Conservation (phyloP, 1,140 invertebrate genomes). For the Pseudomyrmex flavicornis region DNA sequence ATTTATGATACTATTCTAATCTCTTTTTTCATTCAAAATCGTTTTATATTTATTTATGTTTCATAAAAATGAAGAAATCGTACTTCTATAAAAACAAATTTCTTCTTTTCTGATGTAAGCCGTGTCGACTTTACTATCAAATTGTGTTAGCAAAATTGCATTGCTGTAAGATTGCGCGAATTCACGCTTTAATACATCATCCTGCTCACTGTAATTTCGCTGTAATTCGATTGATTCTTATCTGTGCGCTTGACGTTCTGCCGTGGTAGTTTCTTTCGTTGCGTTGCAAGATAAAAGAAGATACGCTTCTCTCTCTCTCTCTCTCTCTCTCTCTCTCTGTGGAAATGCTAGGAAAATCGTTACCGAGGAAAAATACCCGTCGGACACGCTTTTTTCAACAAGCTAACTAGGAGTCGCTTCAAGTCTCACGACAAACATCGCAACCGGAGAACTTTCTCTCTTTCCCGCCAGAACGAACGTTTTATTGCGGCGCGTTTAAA, state of each 20-base stretch:
- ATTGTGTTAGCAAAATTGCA: constrained; percentile 30
- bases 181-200: constrained; percentile 38
- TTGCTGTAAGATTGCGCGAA: constrained; percentile 15
- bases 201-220: constrained; percentile 15
- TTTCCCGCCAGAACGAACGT: background rate
- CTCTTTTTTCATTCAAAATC: background rate
- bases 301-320: background rate
- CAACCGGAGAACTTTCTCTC: background rate
- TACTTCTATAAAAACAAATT: background rate
- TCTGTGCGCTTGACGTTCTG: background rate
- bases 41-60: constrained; percentile 3
- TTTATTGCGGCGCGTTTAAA: background rate
- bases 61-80: background rate
- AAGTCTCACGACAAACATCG: constrained; percentile 29
- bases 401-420: constrained; percentile 31
- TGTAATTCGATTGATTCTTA: constrained; percentile 32
- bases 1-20: background rate
- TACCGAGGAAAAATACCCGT: constrained; percentile 26
- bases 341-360: constrained; percentile 33
- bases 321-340: background rate
- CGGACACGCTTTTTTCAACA: constrained; percentile 27
- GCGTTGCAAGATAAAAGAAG: background rate
- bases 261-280: constrained; percentile 12
- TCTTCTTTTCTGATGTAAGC: background rate
- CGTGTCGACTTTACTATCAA: background rate